Percentiles rank a stretch among this genome's conserved stretches.
Conservation (phyloP, 2,888 invertebrate species). For the Mythimna loreyi region DNA sequence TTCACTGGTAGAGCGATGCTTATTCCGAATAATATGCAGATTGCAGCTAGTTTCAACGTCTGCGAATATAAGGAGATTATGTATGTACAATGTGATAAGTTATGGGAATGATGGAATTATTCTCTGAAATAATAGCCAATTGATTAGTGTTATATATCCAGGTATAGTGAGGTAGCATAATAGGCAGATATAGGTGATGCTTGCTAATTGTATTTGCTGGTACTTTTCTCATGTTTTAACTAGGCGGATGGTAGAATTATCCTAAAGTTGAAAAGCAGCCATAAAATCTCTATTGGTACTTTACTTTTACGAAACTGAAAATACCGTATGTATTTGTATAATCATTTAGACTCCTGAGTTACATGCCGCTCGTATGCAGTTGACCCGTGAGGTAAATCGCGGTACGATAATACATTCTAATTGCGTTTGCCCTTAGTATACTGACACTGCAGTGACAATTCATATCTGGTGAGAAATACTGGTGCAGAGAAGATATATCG, state of each 20-base stretch:
- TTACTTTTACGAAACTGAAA: constrained; percentile 2
- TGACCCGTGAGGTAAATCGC: constrained; percentile 32
- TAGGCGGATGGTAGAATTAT: not conserved
- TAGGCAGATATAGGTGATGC: not conserved
- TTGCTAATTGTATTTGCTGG: not conserved
- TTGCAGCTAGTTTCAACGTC: constrained; percentile 39
- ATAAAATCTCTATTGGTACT: too few species aligned
- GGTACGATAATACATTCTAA: constrained; percentile 42
- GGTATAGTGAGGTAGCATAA: not conserved
- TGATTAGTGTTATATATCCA: not conserved
- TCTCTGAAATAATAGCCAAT: not conserved
- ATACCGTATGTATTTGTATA: not conserved
- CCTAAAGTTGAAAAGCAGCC: not conserved
- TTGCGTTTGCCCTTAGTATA: constrained; percentile 36
- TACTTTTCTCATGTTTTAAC: not conserved
- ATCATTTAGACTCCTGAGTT: constrained; percentile 1
- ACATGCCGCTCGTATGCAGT: not conserved
- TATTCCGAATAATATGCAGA: constrained; percentile 43
- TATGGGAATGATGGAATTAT: not conserved
- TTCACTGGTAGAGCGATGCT: constrained; percentile 47
- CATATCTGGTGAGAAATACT: constrained; percentile 7
- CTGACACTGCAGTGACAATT: constrained; percentile 29
- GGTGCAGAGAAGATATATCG: constrained; percentile 13
- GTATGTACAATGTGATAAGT: not conserved
- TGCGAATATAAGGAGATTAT: constrained; percentile 15